These are phyloP conservation scores for Guaruba guarouba DNA, from an alignment of 2,113 vertebrate genomes.

Conservation along the genomic window DNA sequence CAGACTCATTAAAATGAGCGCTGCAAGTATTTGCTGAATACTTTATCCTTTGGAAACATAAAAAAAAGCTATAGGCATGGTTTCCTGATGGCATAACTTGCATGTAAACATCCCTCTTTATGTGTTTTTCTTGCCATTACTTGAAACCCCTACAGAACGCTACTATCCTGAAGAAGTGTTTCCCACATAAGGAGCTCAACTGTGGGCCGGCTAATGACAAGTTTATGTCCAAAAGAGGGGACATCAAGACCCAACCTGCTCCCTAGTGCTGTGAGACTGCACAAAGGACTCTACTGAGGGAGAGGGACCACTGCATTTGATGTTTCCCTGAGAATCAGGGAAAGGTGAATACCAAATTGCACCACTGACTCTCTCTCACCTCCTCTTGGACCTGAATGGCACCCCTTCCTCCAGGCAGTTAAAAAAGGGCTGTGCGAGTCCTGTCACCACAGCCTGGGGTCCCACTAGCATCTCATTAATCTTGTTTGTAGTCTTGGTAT, in stretches of 20 bases:
- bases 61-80: neutral
- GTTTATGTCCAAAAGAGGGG: neutral
- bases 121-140: neutral
- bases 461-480: neutral
- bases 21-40: constrained; percentile 1
- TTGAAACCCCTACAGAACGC: neutral
- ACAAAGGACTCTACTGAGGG: neutral
- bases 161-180: neutral
- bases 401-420: neutral
- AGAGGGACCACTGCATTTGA: neutral
- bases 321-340: neutral
- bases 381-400: neutral
- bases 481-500: neutral
- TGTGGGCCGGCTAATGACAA: neutral
- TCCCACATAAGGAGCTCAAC: neutral
- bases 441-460: neutral
- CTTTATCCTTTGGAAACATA: neutral
- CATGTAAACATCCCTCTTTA: neutral
- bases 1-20: neutral
- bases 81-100: neutral
- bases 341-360: neutral
- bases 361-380: fast-evolving
- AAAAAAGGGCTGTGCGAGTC: neutral
- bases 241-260: neutral
- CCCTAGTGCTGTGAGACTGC: neutral